Evolutionary conservation across 2,113 vertebrate genomes (phyloP).

Genomic region (Orientallactaga bullata): DNA sequence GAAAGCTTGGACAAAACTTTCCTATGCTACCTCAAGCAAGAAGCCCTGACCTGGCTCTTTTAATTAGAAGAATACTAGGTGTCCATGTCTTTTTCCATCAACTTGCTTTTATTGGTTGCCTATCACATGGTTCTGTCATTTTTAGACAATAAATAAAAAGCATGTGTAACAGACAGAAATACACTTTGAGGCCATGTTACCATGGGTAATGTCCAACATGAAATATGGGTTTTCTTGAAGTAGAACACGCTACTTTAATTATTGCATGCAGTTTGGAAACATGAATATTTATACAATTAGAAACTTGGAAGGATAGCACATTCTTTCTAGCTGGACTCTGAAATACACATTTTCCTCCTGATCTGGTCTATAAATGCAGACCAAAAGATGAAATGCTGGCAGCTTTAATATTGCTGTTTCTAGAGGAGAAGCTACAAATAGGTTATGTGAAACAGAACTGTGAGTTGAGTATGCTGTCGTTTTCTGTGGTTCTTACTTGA

Average conservation of each 20-base stretch:
- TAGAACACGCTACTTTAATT: slow-evolving; percentile 82
- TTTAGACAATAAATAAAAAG: slow-evolving; percentile 84
- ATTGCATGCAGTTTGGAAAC: slow-evolving; percentile 79
- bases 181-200: slow-evolving; percentile 63
- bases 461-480: neutral
- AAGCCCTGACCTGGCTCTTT: neutral
- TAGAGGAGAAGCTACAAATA: slow-evolving; percentile 48
- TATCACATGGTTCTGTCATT: slow-evolving; percentile 73
- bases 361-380: slow-evolving; percentile 59
- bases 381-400: slow-evolving; percentile 64
- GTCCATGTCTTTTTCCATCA: slow-evolving; percentile 63
- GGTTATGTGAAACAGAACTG: slow-evolving; percentile 22
- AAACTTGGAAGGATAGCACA: slow-evolving; percentile 77
- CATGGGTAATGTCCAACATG: slow-evolving; percentile 61
- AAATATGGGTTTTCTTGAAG: slow-evolving; percentile 82
- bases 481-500: neutral
- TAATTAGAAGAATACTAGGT: slow-evolving; percentile 61
- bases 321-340: slow-evolving; percentile 73
- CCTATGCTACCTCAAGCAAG: neutral
- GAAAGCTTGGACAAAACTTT: neutral
- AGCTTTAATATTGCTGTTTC: slow-evolving; percentile 24
- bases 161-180: slow-evolving; percentile 79
- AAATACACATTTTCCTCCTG: neutral
- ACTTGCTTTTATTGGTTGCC: slow-evolving; percentile 70
- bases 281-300: slow-evolving; percentile 83